Conservation (phyloP, 2,888 invertebrate species). For the Notodonta ziczac region DNA sequence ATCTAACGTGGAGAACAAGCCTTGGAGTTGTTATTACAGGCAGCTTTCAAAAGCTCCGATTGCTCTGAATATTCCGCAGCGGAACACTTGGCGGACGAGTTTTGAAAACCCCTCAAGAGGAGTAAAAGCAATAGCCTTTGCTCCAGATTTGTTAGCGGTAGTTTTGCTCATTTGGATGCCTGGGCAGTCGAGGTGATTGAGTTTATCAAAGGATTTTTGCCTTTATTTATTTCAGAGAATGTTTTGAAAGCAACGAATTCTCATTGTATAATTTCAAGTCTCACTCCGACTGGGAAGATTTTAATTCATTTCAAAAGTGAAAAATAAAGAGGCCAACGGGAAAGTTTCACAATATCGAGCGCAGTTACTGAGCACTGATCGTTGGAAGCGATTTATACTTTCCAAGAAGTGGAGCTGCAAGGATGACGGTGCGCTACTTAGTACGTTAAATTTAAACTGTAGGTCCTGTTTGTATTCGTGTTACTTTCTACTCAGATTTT, state of each 20-base stretch:
- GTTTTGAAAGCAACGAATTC: conserved; percentile 22
- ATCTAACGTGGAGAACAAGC: conserved; percentile 53
- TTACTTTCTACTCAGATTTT: background rate
- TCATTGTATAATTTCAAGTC: conserved; percentile 14
- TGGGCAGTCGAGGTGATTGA: conserved; percentile 41
- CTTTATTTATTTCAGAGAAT: conserved; percentile 25
- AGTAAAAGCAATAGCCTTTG: conserved; percentile 59
- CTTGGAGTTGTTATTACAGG: conserved; percentile 58
- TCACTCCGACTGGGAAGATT: conserved; percentile 13
- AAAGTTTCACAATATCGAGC: conserved; percentile 45
- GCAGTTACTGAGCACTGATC: conserved; percentile 36
- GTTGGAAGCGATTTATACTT: conserved; percentile 51
- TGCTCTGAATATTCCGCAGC: conserved; percentile 40
- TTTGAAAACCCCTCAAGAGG: conserved; percentile 60
- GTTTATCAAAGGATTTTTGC: conserved; percentile 48
- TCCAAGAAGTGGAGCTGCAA: conserved; percentile 42
- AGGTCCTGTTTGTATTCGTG: conserved; percentile 36
- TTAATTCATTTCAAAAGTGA: conserved; percentile 19
- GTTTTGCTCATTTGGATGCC: conserved; percentile 59
- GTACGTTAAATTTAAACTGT: conserved; percentile 46
- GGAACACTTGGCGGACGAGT: conserved; percentile 57
- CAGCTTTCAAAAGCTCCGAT: conserved; percentile 63
- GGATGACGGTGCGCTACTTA: conserved; percentile 45
- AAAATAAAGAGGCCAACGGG: conserved; percentile 35
- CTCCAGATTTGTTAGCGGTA: conserved; percentile 60